These are phyloP conservation scores for Perca schrenkii DNA, from an alignment of 2,113 vertebrate species.

Conservation along the genomic window DNA sequence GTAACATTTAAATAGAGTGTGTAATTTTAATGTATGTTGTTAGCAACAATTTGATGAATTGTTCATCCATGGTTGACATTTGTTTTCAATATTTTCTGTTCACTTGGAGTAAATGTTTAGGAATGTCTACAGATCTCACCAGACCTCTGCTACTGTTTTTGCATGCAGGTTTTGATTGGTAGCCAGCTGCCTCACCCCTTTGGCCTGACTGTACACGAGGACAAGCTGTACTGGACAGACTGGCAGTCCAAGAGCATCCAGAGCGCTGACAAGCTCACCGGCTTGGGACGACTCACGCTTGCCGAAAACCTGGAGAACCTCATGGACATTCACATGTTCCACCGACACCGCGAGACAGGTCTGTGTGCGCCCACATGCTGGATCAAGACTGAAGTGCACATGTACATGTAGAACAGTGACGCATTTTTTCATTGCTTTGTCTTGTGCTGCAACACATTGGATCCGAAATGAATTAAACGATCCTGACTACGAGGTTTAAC, in stretches of 20 bases:
- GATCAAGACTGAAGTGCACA: background rate
- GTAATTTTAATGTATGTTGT: background rate
- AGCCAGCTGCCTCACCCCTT: slow-evolving; percentile 96
- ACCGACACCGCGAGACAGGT: slow-evolving; percentile 91
- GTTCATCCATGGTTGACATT: background rate
- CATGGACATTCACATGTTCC: slow-evolving; percentile 99
- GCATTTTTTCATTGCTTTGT: background rate
- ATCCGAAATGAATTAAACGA: background rate
- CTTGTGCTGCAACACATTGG: background rate
- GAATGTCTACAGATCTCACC: background rate
- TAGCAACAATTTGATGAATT: background rate
- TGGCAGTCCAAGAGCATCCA: slow-evolving; percentile 99
- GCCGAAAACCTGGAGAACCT: slow-evolving; percentile 97
- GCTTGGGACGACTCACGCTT: slow-evolving; percentile 89
- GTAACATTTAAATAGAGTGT: too few relatives aligned
- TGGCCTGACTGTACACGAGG: slow-evolving; percentile 93
- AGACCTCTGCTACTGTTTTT: background rate
- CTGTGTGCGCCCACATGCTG: background rate
- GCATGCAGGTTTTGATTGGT: slow-evolving; percentile 91
- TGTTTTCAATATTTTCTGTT: background rate
- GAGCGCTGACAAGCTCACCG: slow-evolving; percentile 91
- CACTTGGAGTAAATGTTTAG: background rate
- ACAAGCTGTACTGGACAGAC: slow-evolving; percentile 98
- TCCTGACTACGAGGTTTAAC: background rate
- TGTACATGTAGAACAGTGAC: background rate